Evolutionary conservation across 1,140 invertebrate genomes (phyloP), one percentile per base, ranked within the genome.

Genomic region (Drosophila bifasciata): DNA sequence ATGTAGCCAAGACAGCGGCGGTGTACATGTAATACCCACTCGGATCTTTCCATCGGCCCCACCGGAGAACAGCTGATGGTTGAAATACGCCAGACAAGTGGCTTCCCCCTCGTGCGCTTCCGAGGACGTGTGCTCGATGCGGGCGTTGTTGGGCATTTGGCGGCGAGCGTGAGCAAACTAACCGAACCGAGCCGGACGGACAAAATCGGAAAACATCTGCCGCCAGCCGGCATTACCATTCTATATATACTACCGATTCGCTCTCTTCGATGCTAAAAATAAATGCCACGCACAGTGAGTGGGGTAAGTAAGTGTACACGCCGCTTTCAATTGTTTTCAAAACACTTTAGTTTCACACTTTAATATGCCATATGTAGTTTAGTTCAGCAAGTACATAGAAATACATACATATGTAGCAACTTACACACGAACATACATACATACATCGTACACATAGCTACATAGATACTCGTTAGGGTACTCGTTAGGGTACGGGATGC

Each of bases 31-130:
- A 25, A 56, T 84, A 89, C 81, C 76, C 52, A 92, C 91, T 66
- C 89, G 79, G 49, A 92, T 91, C 79, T 89, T 91, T n/a, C 91
- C 91, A 78, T 92, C 91, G 5, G 91, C 91, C n/a, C 91, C 90
- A 32, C 90, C 91, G 43, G 89, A 90, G 64, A 90, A 91, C 52
- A 91, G 57, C 59, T 90, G 85, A 40, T 76, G 63, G 46, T 80
- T 53, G 32, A 66, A 77, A 28, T 75, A 91, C 28, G 61, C 71
- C 48, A 91, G 50, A 52, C 75, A 89, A 45, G 83, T 86, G 51
- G 76, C 79, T 56, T 91, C 91, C 15, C 91, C 90, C 56, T 90
- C 80, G 49, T 92, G 91, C n/a, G 79, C 74, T 57, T 91, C 90
- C 15, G 57, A 32, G 6, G 90, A 90, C 8, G 63, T 69, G 57